Evolutionary conservation across 2,888 invertebrate genomes (phyloP).

Genomic region (Cryptus viduatorius): DNA sequence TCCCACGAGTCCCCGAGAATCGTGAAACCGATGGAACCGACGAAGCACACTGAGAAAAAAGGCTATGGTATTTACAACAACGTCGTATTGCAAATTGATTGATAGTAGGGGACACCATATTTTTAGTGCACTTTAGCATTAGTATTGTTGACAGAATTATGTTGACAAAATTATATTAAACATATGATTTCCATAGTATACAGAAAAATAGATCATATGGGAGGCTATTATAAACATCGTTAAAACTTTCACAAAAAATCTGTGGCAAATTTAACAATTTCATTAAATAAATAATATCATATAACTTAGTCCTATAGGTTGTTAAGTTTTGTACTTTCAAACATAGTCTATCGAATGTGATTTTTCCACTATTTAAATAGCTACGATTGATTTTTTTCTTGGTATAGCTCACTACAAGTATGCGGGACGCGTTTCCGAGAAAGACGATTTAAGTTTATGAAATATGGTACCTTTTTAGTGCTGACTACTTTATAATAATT

Average conservation of each 20-base stretch:
- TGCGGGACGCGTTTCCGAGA: background rate
- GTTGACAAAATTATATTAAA: background rate
- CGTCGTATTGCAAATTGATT: background rate
- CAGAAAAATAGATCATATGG: background rate
- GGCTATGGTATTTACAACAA: constrained; percentile 1
- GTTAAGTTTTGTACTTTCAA: background rate
- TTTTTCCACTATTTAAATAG: background rate
- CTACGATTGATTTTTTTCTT: background rate
- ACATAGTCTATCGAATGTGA: background rate
- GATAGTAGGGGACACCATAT: background rate
- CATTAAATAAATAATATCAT: background rate
- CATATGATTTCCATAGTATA: background rate
- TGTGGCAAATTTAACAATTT: background rate
- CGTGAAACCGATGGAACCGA: background rate
- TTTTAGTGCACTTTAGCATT: background rate
- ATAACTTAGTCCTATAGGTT: background rate
- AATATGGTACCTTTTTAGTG: background rate
- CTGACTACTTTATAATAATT: background rate
- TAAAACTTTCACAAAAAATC: background rate
- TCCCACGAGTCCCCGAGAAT: constrained; percentile 8
- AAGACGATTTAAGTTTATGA: background rate
- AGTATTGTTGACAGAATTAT: background rate
- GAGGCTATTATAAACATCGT: background rate
- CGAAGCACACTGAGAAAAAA: constrained; percentile 2
- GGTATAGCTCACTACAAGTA: background rate